These are phyloP conservation scores for Tachuris rubrigastra DNA, from an alignment of 2,113 vertebrate species.

Conservation along the genomic window DNA sequence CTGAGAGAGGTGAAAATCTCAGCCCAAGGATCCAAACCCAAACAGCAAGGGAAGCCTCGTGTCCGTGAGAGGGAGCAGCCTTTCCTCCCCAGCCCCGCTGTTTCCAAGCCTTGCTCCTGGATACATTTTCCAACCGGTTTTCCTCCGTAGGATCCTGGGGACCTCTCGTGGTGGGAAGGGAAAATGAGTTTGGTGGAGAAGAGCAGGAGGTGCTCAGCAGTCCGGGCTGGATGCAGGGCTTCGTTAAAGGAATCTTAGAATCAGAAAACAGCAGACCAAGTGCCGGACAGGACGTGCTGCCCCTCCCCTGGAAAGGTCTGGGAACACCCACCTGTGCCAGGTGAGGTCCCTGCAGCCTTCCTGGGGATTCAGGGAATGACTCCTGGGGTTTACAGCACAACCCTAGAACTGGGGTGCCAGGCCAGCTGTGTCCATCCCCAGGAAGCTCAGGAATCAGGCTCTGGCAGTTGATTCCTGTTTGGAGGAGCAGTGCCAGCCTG, in stretches of 20 bases:
- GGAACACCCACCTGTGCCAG: background rate
- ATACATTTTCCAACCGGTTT: rapidly evolving
- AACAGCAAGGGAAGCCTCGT: rapidly evolving
- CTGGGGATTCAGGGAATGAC: background rate
- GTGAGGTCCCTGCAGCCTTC: background rate
- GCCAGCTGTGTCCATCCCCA: background rate
- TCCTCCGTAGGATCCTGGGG: background rate
- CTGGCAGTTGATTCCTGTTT: rapidly evolving
- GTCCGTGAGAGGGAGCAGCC: background rate
- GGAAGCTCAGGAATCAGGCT: rapidly evolving
- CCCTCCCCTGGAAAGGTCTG: background rate
- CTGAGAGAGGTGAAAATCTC: background rate
- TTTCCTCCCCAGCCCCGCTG: background rate
- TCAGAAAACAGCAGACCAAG: background rate
- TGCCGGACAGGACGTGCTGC: background rate
- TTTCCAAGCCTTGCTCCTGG: background rate
- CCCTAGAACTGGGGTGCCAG: background rate
- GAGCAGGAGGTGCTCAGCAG: rapidly evolving
- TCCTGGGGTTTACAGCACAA: background rate
- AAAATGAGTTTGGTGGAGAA: background rate
- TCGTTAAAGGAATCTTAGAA: too few species aligned
- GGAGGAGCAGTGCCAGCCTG: background rate
- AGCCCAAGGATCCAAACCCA: too few species aligned
- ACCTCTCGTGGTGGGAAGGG: slow-evolving; percentile 28
- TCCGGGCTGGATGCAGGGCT: rapidly evolving